Base-by-base conservation (phyloP, 2,888 invertebrate species). In the Cylindroiulus punctatus region DNA sequence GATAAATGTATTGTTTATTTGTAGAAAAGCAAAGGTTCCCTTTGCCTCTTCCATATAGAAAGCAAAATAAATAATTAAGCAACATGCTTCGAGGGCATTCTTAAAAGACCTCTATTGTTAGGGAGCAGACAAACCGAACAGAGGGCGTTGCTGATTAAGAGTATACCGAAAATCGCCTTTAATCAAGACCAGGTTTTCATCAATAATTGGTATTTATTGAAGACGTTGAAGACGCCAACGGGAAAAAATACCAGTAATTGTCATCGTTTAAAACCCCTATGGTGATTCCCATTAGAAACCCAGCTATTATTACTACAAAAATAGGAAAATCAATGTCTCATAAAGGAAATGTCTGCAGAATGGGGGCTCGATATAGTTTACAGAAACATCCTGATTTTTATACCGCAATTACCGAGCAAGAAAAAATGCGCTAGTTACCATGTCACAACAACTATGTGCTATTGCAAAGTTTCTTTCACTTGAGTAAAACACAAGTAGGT, bases 1-100 rank as follows among this genome's bases (percentile, higher is more conserved):
- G 65, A 65, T 65, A 65, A 65, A 65, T 65, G 65, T 65, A 65
- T 65, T 65, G 65, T 65, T 65, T 65, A 65, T 65, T 65, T 65
- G 65, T 26, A 26, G 26, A 26, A 26, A 26, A 65, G 65, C 65
- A 65, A 65, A 26, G 26, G 65, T 65, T 7, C 65, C 65, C 26
- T 65, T 10, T 65, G 26, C 26, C 65, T 65, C 65, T 65, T 65
- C 65, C 26, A 65, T 65, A 65, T 26, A 65, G 65, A 65, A 26
- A 65, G 65, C 65, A 65, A 65, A 65, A 65, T 65, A 65, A 65
- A 65, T 65, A 65, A 65, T 65, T 65, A 65, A 65, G 26, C 26
- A 65, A 26, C 65, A n/a, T 26, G 65, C 65, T 65, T 65, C 65
- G 26, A 12, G 65, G 65, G 65, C 65, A 65, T 65, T 65, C 65